phyloP scores from a whole-genome alignment of 2,113 vertebrate genomes.

The Colistium nudipinnis region DNA sequence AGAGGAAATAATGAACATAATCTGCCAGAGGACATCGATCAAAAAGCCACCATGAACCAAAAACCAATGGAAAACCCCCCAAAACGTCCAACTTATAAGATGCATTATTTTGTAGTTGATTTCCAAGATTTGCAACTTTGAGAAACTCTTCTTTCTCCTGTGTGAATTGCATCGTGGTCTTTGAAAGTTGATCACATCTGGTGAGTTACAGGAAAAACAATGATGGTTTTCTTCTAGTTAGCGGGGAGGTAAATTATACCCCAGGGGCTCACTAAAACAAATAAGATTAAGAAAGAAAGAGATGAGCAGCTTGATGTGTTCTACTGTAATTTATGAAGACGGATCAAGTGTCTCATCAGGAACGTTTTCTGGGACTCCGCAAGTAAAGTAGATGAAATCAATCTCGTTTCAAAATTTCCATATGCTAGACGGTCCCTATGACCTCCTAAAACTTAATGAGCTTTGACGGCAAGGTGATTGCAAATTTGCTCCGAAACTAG shows the following conservation, averaged over 20 bases:
- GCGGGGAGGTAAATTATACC: background rate
- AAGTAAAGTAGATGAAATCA: conserved; percentile 48
- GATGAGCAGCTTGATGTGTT: background rate
- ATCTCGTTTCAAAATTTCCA: conserved; percentile 47
- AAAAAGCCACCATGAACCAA: conserved; percentile 4
- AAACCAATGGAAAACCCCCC: conserved; percentile 1
- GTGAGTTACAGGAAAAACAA: background rate
- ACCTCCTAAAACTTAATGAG: conserved; percentile 53
- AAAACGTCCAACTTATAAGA: background rate
- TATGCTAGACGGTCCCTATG: conserved; percentile 44
- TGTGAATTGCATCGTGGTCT: conserved; percentile 3
- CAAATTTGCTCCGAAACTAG: conserved; percentile 46
- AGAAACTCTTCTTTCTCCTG: conserved; percentile 19
- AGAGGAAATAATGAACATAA: conserved; percentile 9
- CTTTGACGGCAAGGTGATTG: conserved; percentile 49
- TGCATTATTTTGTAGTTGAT: conserved; percentile 37
- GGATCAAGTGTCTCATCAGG: conserved; percentile 25
- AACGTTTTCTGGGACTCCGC: conserved; percentile 22
- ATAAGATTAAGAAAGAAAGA: background rate
- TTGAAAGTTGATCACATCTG: background rate
- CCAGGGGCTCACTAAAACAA: background rate
- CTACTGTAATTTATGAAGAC: conserved; percentile 1
- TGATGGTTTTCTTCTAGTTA: background rate
- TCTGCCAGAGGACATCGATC: background rate
- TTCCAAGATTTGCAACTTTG: conserved; percentile 21